Percentiles rank a stretch among this genome's conserved stretches.
Conservation (phyloP, 92 coral and sea anemone species). For the Phenganax stokvisi region DNA sequence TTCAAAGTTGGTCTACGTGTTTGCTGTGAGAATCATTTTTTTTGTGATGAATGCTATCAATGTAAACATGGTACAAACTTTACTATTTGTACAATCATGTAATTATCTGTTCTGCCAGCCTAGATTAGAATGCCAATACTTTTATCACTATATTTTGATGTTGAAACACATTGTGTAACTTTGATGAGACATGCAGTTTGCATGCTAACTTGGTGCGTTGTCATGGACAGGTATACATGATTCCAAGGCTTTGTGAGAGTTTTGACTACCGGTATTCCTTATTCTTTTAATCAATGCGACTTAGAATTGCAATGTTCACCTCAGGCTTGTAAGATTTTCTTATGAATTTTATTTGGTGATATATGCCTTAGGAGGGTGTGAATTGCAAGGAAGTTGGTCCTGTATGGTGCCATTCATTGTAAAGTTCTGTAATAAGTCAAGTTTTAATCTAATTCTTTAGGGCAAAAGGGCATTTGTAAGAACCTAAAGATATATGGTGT, state of each 20-base stretch:
- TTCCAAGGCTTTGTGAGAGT: not conserved
- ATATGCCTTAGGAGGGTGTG: no score
- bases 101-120: no score
- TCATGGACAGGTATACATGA: no score
- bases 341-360: no score
- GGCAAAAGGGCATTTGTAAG: slow-evolving; percentile 66
- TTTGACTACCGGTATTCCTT: not conserved
- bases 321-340: no score
- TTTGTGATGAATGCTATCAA: slow-evolving; percentile 72
- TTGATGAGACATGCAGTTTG: not conserved
- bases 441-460: slow-evolving; percentile 21
- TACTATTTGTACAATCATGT: not conserved
- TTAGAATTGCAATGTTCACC: no score
- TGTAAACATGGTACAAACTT: slow-evolving; percentile 59
- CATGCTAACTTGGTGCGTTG: no score
- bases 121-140: no score
- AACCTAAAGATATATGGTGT: slow-evolving; percentile 72
- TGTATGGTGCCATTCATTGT: no score
- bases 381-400: no score
- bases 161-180: no score
- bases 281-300: not conserved
- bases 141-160: no score
- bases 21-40: slow-evolving; percentile 83
- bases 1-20: slow-evolving; percentile 57
- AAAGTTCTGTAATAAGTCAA: not conserved